These are phyloP conservation scores for Tetragnatha montana DNA, from an alignment of 2,888 invertebrate species.

Conservation along the genomic window DNA sequence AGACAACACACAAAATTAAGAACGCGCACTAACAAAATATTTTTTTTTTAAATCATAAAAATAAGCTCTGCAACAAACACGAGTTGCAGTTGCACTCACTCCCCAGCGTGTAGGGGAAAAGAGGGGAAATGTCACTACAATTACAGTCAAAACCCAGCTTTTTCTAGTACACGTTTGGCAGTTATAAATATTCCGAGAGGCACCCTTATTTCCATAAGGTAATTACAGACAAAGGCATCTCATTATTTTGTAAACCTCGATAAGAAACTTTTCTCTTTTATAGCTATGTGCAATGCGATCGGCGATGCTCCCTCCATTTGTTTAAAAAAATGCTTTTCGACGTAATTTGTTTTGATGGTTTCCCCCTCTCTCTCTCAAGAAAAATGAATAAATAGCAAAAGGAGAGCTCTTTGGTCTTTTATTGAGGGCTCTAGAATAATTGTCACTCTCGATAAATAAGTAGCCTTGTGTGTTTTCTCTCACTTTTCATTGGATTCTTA, in stretches of 20 bases:
- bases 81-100: background rate
- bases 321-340: background rate
- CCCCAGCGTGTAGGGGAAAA: background rate
- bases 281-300: background rate
- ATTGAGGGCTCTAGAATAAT: background rate
- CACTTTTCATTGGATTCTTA: background rate
- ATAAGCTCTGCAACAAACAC: slow-evolving; percentile 9
- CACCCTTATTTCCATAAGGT: slow-evolving; percentile 57
- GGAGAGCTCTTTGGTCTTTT: background rate
- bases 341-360: slow-evolving; percentile 1
- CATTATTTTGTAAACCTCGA: slow-evolving; percentile 48
- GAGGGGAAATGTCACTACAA: slow-evolving; percentile 20
- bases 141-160: slow-evolving; percentile 8
- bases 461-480: background rate
- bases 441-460: slow-evolving; percentile 4
- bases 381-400: background rate
- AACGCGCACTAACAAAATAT: background rate
- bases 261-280: slow-evolving; percentile 19
- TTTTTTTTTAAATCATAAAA: background rate
- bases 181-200: slow-evolving; percentile 25
- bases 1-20: background rate
- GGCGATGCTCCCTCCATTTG: background rate
- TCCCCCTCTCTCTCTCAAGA: no score
- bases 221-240: slow-evolving; percentile 56
- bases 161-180: background rate